phyloP scores from a whole-genome alignment of 2,888 invertebrate genomes.

The Taphrorychus bicolor region DNA sequence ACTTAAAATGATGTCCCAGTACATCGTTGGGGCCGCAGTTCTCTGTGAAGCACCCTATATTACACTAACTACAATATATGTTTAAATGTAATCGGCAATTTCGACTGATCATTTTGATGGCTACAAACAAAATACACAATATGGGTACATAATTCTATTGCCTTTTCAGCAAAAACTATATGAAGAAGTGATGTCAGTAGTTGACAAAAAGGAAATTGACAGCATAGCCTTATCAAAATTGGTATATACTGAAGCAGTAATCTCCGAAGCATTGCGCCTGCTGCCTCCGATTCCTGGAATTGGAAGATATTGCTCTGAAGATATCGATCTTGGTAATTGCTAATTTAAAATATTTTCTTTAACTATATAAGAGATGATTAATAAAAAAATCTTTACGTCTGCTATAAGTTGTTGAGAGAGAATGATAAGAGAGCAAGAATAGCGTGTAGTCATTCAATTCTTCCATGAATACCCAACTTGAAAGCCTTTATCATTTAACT shows the following conservation, averaged over 20 bases:
- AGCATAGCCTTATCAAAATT: not conserved
- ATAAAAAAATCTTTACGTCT: not conserved
- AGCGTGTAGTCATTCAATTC: too few relatives aligned
- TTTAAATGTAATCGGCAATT: too few relatives aligned
- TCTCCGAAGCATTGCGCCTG: not conserved
- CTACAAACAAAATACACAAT: too few relatives aligned
- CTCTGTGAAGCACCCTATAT: too few relatives aligned
- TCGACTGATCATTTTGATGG: too few relatives aligned
- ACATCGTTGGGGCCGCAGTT: too few relatives aligned
- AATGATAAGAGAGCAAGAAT: too few relatives aligned
- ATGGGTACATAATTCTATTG: not conserved
- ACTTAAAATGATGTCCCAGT: too few relatives aligned
- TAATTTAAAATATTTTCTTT: not conserved
- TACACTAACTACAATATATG: not conserved
- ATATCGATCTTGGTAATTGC: constrained; percentile 6
- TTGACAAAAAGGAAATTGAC: constrained; percentile 1
- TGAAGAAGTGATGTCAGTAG: constrained; percentile 17
- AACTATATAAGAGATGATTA: too few relatives aligned
- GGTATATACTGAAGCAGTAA: constrained; percentile 7
- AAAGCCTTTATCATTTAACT: too few relatives aligned
- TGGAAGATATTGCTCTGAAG: constrained; percentile 5
- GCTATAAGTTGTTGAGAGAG: not conserved
- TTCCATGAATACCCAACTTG: too few relatives aligned
- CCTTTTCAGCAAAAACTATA: constrained; percentile 17
- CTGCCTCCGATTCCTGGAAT: not conserved